Conservation (phyloP, 2,797 vertebrate species). For the Centropyge bicolor region DNA sequence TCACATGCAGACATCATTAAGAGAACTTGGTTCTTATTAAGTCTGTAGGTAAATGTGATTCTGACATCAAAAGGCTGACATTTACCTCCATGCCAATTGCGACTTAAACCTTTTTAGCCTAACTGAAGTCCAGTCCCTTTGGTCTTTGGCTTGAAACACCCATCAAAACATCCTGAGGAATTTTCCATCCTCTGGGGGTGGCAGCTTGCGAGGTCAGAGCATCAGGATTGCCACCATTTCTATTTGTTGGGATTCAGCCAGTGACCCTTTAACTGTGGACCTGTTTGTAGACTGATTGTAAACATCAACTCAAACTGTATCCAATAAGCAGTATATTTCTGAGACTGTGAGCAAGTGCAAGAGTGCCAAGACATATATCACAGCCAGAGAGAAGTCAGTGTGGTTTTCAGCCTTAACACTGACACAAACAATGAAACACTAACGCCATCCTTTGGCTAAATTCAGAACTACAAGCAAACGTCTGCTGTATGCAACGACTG, state of each 20-base stretch:
- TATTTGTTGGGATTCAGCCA: constrained; percentile 14
- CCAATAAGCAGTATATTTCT: constrained; percentile 15
- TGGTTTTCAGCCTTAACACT: not conserved
- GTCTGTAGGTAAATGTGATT: constrained; percentile 34
- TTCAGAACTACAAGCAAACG: constrained; percentile 49
- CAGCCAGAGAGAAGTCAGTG: not conserved
- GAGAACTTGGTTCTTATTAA: constrained; percentile 30
- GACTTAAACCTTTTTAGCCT: constrained; percentile 9
- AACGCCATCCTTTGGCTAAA: constrained; percentile 50
- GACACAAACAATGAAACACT: constrained; percentile 4
- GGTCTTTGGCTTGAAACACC: constrained; percentile 30
- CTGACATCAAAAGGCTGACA: constrained; percentile 7
- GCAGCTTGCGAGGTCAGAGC: constrained; percentile 30
- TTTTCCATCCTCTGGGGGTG: constrained; percentile 40
- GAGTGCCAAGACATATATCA: constrained; percentile 18
- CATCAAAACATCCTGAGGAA: constrained; percentile 23
- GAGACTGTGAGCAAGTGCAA: constrained; percentile 19
- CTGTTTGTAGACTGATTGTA: constrained; percentile 7
- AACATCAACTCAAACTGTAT: constrained; percentile 7
- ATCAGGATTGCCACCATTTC: constrained; percentile 19
- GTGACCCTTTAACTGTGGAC: constrained; percentile 4
- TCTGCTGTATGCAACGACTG: not conserved
- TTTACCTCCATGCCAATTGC: constrained; percentile 16
- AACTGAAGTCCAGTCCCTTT: constrained; percentile 15
- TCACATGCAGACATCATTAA: constrained; percentile 58